Conservation (phyloP, 23 tunicate genomes). For the Styela plicata region DNA sequence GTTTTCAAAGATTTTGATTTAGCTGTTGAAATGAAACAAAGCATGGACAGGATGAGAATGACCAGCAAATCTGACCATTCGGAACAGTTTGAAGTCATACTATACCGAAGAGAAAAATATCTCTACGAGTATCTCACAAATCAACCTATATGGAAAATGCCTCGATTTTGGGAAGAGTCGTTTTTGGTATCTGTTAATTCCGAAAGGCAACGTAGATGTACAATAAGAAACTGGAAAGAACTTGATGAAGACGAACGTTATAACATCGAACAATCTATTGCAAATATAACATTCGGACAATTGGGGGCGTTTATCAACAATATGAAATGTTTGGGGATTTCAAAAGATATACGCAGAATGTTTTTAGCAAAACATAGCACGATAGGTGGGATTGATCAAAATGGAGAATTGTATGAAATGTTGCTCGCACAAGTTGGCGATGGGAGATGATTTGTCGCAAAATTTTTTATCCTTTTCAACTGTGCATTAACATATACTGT, state of each 20-base stretch:
- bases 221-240: constrained; percentile 34
- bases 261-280: constrained; percentile 27
- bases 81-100: not conserved
- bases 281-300: constrained; percentile 74
- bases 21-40: not conserved
- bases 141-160: constrained; percentile 66
- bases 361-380: constrained; percentile 69
- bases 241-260: constrained; percentile 50
- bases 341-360: constrained; percentile 50
- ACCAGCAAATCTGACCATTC: not conserved
- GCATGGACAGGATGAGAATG: not conserved
- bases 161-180: constrained; percentile 81
- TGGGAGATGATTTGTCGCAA: too few relatives aligned
- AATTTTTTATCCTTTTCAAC: too few relatives aligned
- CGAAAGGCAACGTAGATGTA: constrained; percentile 45
- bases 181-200: constrained; percentile 59
- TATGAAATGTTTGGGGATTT: constrained; percentile 74
- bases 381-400: constrained; percentile 38
- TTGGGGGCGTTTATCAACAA: constrained; percentile 62
- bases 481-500: too few relatives aligned
- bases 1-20: constrained; percentile 18
- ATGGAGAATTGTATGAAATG: not conserved
- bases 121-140: constrained; percentile 50
- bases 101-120: constrained; percentile 11
- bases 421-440: not conserved